Percentiles rank a stretch among this genome's conserved stretches.
phyloP scores from a whole-genome alignment of 1,140 invertebrate species.

The Drosophila triauraria region DNA sequence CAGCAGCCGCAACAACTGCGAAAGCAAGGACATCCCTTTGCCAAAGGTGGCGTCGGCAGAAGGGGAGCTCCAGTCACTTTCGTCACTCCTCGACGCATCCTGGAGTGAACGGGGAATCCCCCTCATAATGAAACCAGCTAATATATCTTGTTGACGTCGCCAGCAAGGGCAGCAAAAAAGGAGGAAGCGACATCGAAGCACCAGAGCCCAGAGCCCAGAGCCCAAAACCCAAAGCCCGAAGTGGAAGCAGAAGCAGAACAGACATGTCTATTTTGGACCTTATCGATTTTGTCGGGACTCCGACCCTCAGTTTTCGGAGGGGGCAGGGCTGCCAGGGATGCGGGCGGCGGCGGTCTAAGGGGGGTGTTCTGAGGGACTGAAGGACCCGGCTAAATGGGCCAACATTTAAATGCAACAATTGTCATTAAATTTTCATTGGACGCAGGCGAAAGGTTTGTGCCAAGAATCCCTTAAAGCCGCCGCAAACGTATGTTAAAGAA shows the following conservation, averaged over 20 bases:
- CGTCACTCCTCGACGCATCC: conserved; percentile 56
- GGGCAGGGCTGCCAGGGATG: not conserved
- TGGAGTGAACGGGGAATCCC: conserved; percentile 18
- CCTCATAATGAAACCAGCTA: conserved; percentile 74
- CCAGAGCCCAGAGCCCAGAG: conserved; percentile 6
- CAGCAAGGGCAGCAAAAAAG: conserved; percentile 35
- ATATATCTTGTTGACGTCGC: conserved; percentile 73
- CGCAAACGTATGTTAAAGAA: not conserved
- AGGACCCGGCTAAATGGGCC: conserved; percentile 55
- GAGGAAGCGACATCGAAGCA: conserved; percentile 30
- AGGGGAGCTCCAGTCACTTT: not conserved
- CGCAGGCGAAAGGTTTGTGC: conserved; percentile 15
- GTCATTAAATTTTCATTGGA: conserved; percentile 69
- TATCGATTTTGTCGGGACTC: conserved; percentile 69
- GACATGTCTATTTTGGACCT: conserved; percentile 75
- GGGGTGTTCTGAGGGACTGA: not conserved
- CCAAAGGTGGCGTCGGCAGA: not conserved
- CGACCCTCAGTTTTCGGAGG: conserved; percentile 5
- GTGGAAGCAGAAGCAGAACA: conserved; percentile 39
- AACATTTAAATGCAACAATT: conserved; percentile 81
- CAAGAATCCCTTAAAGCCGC: conserved; percentile 37
- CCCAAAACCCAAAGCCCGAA: conserved; percentile 14
- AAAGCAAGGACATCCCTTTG: conserved; percentile 39
- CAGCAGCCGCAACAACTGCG: conserved; percentile 16
- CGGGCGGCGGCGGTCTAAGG: conserved; percentile 13